Evolutionary conservation across 2,888 invertebrate genomes (phyloP), one percentile per base, ranked within the genome.

Genomic region (Itoplectis maculator): DNA sequence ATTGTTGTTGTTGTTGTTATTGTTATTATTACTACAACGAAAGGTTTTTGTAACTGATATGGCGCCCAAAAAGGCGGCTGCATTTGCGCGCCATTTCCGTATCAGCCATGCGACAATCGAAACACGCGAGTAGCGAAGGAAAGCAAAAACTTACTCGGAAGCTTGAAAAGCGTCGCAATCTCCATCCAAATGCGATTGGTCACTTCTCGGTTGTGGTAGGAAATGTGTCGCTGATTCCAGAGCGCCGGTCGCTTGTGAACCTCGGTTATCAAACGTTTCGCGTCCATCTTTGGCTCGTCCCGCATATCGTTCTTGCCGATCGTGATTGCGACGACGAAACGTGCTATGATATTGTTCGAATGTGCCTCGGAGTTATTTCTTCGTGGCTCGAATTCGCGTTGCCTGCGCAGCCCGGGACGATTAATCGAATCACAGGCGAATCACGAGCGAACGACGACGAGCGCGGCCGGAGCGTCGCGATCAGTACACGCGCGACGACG

Each of bases 141-240:
- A 29, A 29, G 5, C 2, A 29, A 29, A 29, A 45, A 91, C 91
- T 86, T 86, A 93, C 92, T 90, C 54, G 92, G 91, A 54, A 91
- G 85, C 75, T 91, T 91, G 80, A 93, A 91, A 74, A 91, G 88
- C 63, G 88, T 83, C 29, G 93, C 91, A 45, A 93, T 92, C 84
- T 93, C 93, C 90, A 91, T 91, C 93, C 93, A 93, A 84, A 93
- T 89, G 70, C 90, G 88, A 87, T 93, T 92, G 56, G 92, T 93
- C 85, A 92, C 90, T 72, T 91, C 92, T 82, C 93, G 92, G 88
- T 93, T 93, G 86, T 93, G 93, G 88, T 93, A 93, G 66, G 91
- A 92, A 79, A 90, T 88, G 87, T 93, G 91, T 81, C 91, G 89
- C 81, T 93, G 92, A 78, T 93, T 92, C 93, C 93, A 93, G 54